Evolutionary conservation across 2,888 invertebrate species (phyloP).

Genomic region (Unio delphinus): DNA sequence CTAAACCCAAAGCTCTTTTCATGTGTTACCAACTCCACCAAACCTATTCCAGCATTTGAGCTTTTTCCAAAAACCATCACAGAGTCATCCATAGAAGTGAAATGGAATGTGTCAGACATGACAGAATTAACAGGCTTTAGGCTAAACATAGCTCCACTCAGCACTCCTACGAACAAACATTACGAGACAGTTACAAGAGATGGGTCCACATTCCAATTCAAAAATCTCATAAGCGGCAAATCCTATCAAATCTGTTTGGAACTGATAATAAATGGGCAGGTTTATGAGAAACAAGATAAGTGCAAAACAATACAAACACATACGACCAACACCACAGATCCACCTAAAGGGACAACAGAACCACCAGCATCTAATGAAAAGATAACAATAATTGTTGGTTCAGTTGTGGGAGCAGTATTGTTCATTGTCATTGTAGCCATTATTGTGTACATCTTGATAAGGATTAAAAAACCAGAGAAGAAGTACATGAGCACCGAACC

Average conservation of each 20-base stretch:
- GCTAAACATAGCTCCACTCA: conserved; percentile 14
- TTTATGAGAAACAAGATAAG: background rate
- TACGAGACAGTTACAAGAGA: too few species aligned
- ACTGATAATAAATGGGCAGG: conserved; percentile 15
- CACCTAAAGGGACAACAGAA: conserved; percentile 1
- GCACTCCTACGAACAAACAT: background rate
- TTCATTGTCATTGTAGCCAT: conserved; percentile 44
- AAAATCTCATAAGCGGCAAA: background rate
- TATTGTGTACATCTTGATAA: conserved; percentile 42
- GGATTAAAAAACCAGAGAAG: conserved; percentile 29
- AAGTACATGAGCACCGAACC: conserved; percentile 34
- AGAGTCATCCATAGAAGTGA: conserved; percentile 12
- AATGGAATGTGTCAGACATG: conserved; percentile 23
- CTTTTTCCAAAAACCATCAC: conserved; percentile 5
- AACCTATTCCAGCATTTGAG: conserved; percentile 18
- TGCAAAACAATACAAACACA: conserved; percentile 12
- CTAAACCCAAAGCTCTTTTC: background rate
- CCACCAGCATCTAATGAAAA: conserved; percentile 14
- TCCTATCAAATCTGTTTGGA: conserved; percentile 22
- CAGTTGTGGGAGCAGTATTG: conserved; percentile 44
- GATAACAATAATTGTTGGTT: conserved; percentile 47
- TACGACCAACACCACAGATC: background rate
- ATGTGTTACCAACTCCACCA: background rate
- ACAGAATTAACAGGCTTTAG: conserved; percentile 25
- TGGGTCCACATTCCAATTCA: too few species aligned